Conservation (phyloP, 2,888 invertebrate genomes). For the Tricholauxania praeusta region DNA sequence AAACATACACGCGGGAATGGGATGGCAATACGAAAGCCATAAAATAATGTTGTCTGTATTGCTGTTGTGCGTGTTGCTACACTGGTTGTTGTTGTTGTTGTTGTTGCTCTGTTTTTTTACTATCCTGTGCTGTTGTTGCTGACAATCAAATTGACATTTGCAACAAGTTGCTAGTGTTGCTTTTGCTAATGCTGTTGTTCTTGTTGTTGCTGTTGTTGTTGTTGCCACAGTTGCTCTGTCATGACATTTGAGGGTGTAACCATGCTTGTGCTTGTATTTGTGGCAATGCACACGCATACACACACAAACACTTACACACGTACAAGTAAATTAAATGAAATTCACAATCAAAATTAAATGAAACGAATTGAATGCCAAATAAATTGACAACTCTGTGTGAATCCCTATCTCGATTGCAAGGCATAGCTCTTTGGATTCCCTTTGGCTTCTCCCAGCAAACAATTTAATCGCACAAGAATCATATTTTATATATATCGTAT, state of each 20-base stretch:
- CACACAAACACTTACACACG: too few relatives aligned
- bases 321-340: background rate
- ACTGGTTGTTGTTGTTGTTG: background rate
- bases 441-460: too few relatives aligned
- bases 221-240: constrained; percentile 14
- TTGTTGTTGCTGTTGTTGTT: background rate
- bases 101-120: background rate
- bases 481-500: too few relatives aligned
- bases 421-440: too few relatives aligned
- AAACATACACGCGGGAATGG: background rate
- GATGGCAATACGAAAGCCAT: background rate
- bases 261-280: background rate
- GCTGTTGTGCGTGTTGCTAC: background rate
- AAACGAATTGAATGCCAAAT: constrained; percentile 10
- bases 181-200: background rate
- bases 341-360: constrained; percentile 8
- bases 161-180: constrained; percentile 24
- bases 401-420: too few relatives aligned
- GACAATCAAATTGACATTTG: constrained; percentile 10
- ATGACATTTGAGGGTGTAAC: constrained; percentile 16
- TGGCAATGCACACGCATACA: background rate
- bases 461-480: too few relatives aligned
- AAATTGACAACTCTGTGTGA: background rate
- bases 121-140: background rate
- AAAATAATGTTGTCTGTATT: background rate